A percentile compares a stretch with the other conserved stretches of the same genome.
These are phyloP conservation scores for Pandemis heparana DNA, from an alignment of 2,888 invertebrate genomes.

Conservation along the genomic window DNA sequence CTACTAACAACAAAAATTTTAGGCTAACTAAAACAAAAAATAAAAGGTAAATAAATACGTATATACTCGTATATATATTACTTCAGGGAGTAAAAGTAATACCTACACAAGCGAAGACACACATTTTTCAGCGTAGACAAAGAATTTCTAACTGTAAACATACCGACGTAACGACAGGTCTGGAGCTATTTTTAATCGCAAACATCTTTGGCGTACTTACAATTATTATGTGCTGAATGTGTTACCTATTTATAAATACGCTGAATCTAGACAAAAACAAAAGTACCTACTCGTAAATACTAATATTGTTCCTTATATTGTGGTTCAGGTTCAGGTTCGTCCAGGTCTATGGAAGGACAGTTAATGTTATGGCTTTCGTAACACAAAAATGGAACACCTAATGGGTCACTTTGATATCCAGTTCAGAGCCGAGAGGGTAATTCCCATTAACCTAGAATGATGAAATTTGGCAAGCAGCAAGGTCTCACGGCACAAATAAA, in stretches of 20 bases:
- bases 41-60: neutral
- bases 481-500: too few relatives aligned
- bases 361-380: too few relatives aligned
- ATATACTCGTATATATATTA: neutral
- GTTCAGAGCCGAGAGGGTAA: too few relatives aligned
- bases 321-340: too few relatives aligned
- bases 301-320: neutral
- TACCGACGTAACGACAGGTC: conserved; percentile 19
- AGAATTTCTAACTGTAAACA: conserved; percentile 21
- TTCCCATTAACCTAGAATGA: too few relatives aligned
- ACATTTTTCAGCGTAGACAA: conserved; percentile 16
- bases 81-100: neutral
- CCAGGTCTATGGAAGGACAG: too few relatives aligned
- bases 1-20: too few relatives aligned
- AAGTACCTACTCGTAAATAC: neutral
- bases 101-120: neutral
- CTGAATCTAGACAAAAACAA: neutral
- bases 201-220: conserved; percentile 25
- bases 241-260: conserved; percentile 1
- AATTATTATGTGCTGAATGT: conserved; percentile 21
- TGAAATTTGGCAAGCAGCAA: too few relatives aligned
- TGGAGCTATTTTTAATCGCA: conserved; percentile 19
- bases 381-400: too few relatives aligned
- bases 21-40: too few relatives aligned
- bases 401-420: too few relatives aligned